These are phyloP conservation scores for Macrochelys suwanniensis DNA, from an alignment of 2,797 vertebrate species.

Conservation along the genomic window DNA sequence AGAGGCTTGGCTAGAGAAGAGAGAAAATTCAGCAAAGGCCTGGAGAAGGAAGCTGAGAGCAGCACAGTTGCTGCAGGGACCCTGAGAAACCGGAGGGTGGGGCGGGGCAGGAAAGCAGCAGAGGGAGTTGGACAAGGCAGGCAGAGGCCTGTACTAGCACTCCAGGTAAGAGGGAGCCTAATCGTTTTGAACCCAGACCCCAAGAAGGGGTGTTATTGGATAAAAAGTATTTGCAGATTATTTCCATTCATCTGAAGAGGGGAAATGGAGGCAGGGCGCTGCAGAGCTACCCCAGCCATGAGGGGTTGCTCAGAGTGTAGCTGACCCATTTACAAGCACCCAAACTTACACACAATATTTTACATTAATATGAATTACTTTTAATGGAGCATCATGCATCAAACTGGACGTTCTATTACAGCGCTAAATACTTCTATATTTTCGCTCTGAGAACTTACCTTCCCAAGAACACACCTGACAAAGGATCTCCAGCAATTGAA, in stretches of 20 bases:
- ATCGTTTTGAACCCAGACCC: background rate
- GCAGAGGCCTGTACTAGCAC: background rate
- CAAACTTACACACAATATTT: conserved; percentile 37
- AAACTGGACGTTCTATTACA: background rate
- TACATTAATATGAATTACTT: background rate
- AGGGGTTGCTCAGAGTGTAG: background rate
- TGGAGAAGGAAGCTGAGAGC: background rate
- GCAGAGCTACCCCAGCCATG: background rate
- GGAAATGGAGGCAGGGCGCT: background rate
- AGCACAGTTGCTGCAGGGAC: background rate
- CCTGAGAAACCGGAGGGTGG: background rate
- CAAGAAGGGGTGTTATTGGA: background rate
- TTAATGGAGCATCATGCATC: background rate
- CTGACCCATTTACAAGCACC: conserved; percentile 49
- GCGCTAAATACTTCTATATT: background rate
- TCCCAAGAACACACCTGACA: background rate
- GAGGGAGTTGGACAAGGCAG: background rate
- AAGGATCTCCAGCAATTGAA: background rate
- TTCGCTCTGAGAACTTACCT: background rate
- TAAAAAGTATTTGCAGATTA: background rate
- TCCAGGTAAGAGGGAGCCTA: background rate
- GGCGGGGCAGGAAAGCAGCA: background rate
- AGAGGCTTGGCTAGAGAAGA: background rate
- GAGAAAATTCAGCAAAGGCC: background rate
- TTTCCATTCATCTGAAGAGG: background rate